Evolutionary conservation across 2,888 invertebrate species (phyloP), one percentile per base, ranked within the genome.

Genomic region (Camponotus fellah): DNA sequence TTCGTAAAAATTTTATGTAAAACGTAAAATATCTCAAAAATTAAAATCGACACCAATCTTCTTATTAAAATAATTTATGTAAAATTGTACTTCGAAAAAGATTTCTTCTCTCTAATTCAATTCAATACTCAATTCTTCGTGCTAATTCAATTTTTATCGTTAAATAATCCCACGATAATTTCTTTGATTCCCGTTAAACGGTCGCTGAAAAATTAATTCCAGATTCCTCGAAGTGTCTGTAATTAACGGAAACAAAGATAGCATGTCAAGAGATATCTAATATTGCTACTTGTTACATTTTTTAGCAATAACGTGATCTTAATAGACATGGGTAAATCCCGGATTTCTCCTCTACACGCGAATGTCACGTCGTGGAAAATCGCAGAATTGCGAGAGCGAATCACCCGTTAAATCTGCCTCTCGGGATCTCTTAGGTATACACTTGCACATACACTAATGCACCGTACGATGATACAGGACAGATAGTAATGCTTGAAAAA

Each of bases 401-500:
- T 77, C 34, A 56, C 12, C 40, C 43, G 17, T 71, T 79, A 71
- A 79, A 71, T 79, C 60, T 60, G 17, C 26, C 34, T 71, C 60
- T 60, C 60, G 17, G 26, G 17, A 79, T 60, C 60, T 10, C 17
- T 46, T 46, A 21, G 26, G 8, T 71, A 49, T 60, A 79, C 58
- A 32, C 40, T 26, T 10, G 37, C 10, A 40, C 53, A 77, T 34
- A 37, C 64, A 34, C 37, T 17, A 34, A 65, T 0, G 12, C 21
- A 65, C n/a, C 14, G 14, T 14, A 64, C 12, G 9, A 26, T 56
- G 49, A 76, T 49, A 65, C 17, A 14, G n/a, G 8, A 32, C 26
- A 53, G 65, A 66, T 40, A 32, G 43, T 77, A 77, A 68, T 66
- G n/a, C 43, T 60, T 79, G 46, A 79, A 60, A 71, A 79, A 79